Evolutionary conservation across 2,888 invertebrate genomes (phyloP), one percentile per base, ranked within the genome.

Genomic region (Lampropteryx suffumata): DNA sequence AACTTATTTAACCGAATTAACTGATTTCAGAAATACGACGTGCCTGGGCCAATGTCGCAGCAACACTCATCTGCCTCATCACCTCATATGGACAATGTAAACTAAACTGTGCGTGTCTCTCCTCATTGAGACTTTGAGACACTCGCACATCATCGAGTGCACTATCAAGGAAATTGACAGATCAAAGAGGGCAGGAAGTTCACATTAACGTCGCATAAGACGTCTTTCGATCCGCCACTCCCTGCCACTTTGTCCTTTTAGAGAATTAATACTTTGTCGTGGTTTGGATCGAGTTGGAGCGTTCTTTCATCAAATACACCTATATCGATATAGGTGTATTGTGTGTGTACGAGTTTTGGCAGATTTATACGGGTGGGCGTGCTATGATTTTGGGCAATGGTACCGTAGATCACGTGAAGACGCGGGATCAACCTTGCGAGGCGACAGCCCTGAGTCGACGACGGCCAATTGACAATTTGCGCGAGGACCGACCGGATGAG

Each of bases 401-500:
- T 60, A 67, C 56, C 57, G 62, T 62, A 64, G 59, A 64, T 80
- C 78, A 78, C 74, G 73, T 75, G 78, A 74, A 67, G 65, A 67
- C 59, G 62, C 57, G 49, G 61, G 58, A 43, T 73, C 78, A 82
- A 79, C 76, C 77, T 81, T 83, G 81, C 70, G 63, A 64, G 59
- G 65, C 74, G 76, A 65, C 81, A 80, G 81, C 80, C 79, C 81
- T 82, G 79, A 78, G 73, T 71, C 71, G 73, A 67, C 78, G 74
- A 69, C 73, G 72, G 69, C 74, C 84, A 87, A 85, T 86, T 85
- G 82, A 75, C 86, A 87, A 89, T 88, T 88, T 84, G 84, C 76
- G 80, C 76, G 75, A 75, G 73, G 70, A 74, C 58, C 69, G 78
- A 82, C 87, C 88, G 88, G 88, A 88, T 86, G 87, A 81, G 83